Evolutionary conservation across 2,797 vertebrate species (phyloP), one percentile per base, ranked within the genome.

Genomic region (Lycodopsis pacificus): DNA sequence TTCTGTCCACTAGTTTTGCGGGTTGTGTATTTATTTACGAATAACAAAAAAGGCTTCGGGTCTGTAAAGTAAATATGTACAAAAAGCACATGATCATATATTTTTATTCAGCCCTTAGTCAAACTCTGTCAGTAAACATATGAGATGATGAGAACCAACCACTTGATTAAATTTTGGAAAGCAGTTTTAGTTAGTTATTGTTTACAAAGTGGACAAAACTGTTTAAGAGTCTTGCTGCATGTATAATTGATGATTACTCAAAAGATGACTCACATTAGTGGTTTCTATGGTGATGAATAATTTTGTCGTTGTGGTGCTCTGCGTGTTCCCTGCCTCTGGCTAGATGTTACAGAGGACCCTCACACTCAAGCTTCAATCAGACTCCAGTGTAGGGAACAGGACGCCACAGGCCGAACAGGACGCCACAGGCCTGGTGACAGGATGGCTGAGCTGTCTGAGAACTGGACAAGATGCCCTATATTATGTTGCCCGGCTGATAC

Each of bases 211-310:
- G 61, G 80, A 70, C 76, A 88, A 93, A 94, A 93, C 94, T 92
- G 88, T 93, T 90, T 82, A 17, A 89, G 79, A 86, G 46, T 79
- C 87, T 63, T 69, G 71, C 51, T 64, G 77, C 72, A 70, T 94
- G 86, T 94, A 94, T 93, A 95, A 94, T 78, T 62, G 84, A 89
- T 93, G 86, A 92, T 93, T 89, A 92, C 95, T 94, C 84, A 89
- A 93, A 94, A 90, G 85, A 92, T 89, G 86, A 93, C 90, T 94
- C 87, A 89, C 87, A 93, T 93, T 91, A 85, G 87, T 65, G 76
- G 92, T 94, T 93, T 84, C 92, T 80, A 81, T 91, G 82, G 90
- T 80, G 87, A 86, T 90, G 80, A 91, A 88, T 93, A 76, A 83
- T 87, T 91, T 44, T 82, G 78, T 90, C 79, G 65, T 86, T 63